These are phyloP conservation scores for Glaucopsyche alexis DNA, from an alignment of 2,888 invertebrate genomes.

Conservation along the genomic window DNA sequence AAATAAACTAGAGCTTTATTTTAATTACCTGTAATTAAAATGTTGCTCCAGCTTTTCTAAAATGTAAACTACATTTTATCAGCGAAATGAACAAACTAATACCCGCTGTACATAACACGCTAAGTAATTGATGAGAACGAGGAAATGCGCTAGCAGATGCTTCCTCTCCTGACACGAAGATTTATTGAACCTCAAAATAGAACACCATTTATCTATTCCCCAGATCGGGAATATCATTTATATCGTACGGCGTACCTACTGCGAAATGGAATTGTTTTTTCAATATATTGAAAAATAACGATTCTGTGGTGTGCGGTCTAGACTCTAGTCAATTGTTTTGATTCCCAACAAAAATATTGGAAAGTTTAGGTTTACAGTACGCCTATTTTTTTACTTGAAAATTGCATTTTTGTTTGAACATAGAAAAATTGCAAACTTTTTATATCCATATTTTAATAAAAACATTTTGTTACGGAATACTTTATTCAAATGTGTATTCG, in stretches of 20 bases:
- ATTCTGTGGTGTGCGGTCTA: background rate
- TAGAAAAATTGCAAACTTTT: too few species aligned
- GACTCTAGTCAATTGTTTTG: background rate
- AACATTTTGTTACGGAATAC: too few species aligned
- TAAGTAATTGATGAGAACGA: background rate
- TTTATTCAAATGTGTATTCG: too few species aligned
- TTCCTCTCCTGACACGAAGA: constrained; percentile 5
- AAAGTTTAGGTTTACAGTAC: background rate
- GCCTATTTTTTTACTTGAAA: background rate
- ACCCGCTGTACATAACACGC: background rate
- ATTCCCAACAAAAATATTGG: background rate
- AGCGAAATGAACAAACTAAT: background rate
- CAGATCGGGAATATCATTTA: background rate
- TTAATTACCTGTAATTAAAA: background rate
- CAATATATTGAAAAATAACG: background rate
- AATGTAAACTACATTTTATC: background rate
- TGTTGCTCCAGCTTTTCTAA: too few species aligned
- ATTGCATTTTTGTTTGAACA: too few species aligned
- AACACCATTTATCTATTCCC: constrained; percentile 8
- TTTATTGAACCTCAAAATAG: constrained; percentile 9
- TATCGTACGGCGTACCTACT: background rate
- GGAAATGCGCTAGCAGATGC: constrained; percentile 9
- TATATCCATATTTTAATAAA: too few species aligned
- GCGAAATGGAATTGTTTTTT: constrained; percentile 12
- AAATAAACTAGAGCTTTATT: too few species aligned